Evolutionary conservation across 2,113 vertebrate species (phyloP).

Genomic region (Alethe castanea): DNA sequence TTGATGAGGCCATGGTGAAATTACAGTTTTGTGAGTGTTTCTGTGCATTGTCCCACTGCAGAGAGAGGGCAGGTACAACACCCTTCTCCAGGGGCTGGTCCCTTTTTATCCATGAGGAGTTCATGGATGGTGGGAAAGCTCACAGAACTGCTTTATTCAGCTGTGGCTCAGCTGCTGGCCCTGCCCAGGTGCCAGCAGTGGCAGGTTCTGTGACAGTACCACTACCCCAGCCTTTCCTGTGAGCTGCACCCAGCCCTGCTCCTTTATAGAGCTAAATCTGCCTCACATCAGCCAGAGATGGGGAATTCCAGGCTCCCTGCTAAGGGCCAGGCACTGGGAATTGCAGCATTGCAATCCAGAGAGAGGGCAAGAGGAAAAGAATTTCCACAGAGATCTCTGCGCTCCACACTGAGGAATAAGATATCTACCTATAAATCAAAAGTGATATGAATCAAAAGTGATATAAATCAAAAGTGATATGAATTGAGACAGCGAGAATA

Average conservation of each 20-base stretch:
- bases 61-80: background rate
- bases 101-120: rapidly evolving
- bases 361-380: background rate
- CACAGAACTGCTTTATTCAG: background rate
- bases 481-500: background rate
- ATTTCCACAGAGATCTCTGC: background rate
- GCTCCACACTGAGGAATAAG: background rate
- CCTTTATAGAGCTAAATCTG: background rate
- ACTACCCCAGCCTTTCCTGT: background rate
- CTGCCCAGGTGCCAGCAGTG: background rate
- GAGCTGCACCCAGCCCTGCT: background rate
- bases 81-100: no score
- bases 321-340: background rate
- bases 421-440: background rate
- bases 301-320: background rate
- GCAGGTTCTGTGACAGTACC: rapidly evolving
- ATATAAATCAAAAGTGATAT: background rate
- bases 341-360: background rate
- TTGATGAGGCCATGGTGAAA: background rate
- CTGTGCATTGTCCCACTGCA: background rate
- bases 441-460: background rate
- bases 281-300: background rate
- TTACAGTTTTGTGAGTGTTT: background rate
- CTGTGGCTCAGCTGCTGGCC: background rate
- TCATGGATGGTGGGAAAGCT: background rate